Evolutionary conservation across 2,888 invertebrate genomes (phyloP).

Genomic region (Busseola fusca): DNA sequence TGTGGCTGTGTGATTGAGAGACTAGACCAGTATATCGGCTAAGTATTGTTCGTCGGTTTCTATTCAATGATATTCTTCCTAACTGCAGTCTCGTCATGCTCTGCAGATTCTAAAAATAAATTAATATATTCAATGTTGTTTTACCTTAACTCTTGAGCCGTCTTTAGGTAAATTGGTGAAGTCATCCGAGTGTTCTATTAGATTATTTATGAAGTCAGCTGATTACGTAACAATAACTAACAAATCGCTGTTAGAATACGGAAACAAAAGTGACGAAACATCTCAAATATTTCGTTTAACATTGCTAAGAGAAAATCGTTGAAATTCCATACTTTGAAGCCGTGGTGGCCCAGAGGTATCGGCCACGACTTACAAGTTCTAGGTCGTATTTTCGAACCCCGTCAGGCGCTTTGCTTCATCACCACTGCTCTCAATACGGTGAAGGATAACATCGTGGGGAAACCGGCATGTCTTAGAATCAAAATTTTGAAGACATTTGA

Average conservation of each 20-base stretch:
- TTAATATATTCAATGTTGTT: slow-evolving; percentile 2
- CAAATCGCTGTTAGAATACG: slow-evolving; percentile 24
- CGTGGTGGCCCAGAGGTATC: no score
- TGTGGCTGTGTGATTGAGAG: background rate
- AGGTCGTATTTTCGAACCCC: no score
- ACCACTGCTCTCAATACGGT: no score
- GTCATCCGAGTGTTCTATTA: slow-evolving; percentile 34
- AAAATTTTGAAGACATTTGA: no score
- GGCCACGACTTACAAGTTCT: no score
- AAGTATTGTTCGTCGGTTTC: background rate
- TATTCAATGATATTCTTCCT: background rate
- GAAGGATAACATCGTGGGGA: no score
- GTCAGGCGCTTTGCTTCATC: no score
- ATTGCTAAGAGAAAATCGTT: slow-evolving; percentile 23
- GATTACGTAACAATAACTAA: slow-evolving; percentile 39
- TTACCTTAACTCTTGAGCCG: slow-evolving; percentile 23
- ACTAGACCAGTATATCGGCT: background rate
- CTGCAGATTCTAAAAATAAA: slow-evolving; percentile 27
- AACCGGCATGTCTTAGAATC: no score
- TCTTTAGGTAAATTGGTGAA: slow-evolving; percentile 34
- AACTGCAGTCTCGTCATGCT: background rate
- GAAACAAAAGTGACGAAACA: slow-evolving; percentile 42
- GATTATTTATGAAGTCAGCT: slow-evolving; percentile 45
- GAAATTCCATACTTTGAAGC: background rate
- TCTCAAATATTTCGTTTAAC: slow-evolving; percentile 26